Percentiles rank a stretch among this genome's conserved stretches.
phyloP scores from a whole-genome alignment of 2,113 vertebrate genomes.

The Gymnobelideus leadbeateri region DNA sequence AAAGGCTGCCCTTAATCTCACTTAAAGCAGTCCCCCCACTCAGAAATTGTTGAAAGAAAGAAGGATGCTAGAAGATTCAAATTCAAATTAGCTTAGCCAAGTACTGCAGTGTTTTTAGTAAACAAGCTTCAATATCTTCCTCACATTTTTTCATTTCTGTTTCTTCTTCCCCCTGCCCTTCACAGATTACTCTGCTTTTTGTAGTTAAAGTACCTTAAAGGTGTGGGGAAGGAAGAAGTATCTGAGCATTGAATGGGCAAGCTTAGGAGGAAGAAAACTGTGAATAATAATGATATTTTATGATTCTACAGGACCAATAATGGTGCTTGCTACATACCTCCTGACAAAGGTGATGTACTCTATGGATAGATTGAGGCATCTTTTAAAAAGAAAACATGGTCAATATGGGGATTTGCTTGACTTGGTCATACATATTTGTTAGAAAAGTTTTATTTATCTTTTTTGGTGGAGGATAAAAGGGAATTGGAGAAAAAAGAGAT shows the following conservation, averaged over 20 bases:
- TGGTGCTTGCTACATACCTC: not conserved
- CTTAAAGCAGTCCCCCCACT: not conserved
- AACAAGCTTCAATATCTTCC: not conserved
- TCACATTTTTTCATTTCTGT: not conserved
- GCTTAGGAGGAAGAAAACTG: not conserved
- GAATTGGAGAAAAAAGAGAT: not conserved
- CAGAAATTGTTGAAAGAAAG: not conserved
- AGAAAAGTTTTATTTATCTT: not conserved
- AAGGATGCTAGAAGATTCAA: not conserved
- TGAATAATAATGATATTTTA: not conserved
- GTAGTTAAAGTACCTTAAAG: not conserved
- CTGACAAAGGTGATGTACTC: not conserved
- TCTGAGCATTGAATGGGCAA: not conserved
- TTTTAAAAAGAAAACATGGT: not conserved
- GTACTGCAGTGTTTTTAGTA: not conserved
- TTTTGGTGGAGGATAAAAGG: not conserved
- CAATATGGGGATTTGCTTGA: not conserved
- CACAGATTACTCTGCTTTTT: not conserved
- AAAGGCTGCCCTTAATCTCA: not conserved
- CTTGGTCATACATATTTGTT: not conserved
- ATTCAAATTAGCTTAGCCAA: not conserved
- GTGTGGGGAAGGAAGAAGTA: not conserved
- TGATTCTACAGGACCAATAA: not conserved
- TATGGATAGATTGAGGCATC: not conserved
- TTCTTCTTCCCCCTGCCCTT: not conserved